Conservation (phyloP, 2,797 vertebrate genomes). For the Glossophaga mutica region DNA sequence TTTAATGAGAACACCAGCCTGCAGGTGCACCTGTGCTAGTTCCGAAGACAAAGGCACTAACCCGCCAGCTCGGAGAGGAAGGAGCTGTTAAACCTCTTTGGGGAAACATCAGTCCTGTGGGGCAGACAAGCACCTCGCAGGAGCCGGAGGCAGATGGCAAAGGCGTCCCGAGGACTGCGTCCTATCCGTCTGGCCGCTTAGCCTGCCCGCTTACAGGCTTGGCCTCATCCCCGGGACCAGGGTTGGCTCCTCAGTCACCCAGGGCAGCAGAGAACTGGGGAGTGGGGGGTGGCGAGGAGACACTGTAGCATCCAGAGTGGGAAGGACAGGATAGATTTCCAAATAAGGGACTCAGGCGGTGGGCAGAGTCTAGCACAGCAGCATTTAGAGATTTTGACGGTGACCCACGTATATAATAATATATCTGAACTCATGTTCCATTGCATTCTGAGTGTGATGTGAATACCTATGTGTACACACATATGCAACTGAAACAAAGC, state of each 20-base stretch:
- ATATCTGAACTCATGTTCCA: not conserved
- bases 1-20: slow-evolving; percentile 66
- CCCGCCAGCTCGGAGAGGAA: slow-evolving; percentile 45
- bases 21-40: slow-evolving; percentile 71
- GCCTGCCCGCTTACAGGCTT: not conserved
- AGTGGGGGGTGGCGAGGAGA: not conserved
- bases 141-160: not conserved
- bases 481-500: not conserved
- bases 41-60: slow-evolving; percentile 70
- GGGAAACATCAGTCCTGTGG: slow-evolving; percentile 52
- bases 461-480: fast-evolving
- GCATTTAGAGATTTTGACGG: not conserved
- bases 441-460: not conserved
- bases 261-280: not conserved
- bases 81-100: slow-evolving; percentile 44
- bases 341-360: not conserved
- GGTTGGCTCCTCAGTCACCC: not conserved
- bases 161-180: not conserved
- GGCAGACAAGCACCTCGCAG: not conserved
- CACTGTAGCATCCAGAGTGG: not conserved
- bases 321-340: not conserved
- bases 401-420: not conserved
- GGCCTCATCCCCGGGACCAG: not conserved
- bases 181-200: not conserved
- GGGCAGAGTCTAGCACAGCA: not conserved